Evolutionary conservation across 2,113 vertebrate species (phyloP).

Genomic region (Syngnathus typhle): DNA sequence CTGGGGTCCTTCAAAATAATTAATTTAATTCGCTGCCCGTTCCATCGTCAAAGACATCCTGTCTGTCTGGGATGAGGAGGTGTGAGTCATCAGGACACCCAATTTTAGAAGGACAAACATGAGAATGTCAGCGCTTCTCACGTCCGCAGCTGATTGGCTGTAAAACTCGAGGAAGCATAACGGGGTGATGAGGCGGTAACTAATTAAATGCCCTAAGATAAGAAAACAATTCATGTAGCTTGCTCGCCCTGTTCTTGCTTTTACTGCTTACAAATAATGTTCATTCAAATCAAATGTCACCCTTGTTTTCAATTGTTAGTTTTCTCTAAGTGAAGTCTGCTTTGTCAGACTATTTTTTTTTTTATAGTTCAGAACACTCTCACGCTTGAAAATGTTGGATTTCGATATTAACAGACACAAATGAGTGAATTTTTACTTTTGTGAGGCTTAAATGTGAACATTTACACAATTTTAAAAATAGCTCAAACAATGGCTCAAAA

Average conservation of each 20-base stretch:
- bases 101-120: conserved; percentile 39
- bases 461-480: no score
- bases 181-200: conserved; percentile 1
- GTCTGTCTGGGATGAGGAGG: conserved; percentile 27
- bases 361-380: not conserved
- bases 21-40: conserved; percentile 34
- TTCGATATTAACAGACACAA: not conserved
- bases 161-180: conserved; percentile 39
- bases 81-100: conserved; percentile 48
- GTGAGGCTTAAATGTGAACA: no score
- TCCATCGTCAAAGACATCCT: conserved; percentile 37
- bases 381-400: not conserved
- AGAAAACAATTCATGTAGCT: conserved; percentile 24
- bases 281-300: not conserved
- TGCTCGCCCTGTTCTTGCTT: conserved; percentile 20
- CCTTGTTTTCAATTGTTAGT: not conserved
- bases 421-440: no score
- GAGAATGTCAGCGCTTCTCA: conserved; percentile 56
- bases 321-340: not conserved
- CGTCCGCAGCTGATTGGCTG: conserved; percentile 47
- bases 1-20: not conserved
- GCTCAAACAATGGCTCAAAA: no score
- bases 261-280: conserved; percentile 2
- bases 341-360: not conserved
- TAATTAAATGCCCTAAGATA: conserved; percentile 27